phyloP scores from a whole-genome alignment of 2,888 invertebrate genomes.

The Dorcus hopei region DNA sequence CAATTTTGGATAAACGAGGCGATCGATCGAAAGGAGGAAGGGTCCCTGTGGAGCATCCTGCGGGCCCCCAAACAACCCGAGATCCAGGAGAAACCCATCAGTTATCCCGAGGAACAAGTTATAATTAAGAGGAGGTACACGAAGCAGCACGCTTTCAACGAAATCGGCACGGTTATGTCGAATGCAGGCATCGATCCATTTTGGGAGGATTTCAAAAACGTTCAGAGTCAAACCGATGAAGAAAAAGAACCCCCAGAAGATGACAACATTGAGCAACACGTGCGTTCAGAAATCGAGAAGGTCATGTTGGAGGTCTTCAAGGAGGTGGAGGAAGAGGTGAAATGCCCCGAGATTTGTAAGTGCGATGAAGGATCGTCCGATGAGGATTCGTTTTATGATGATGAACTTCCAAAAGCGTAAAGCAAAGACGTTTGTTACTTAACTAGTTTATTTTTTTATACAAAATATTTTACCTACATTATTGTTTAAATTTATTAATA shows the following conservation, averaged over 20 bases:
- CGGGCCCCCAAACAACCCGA: constrained; percentile 3
- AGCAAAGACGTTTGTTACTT: too few relatives aligned
- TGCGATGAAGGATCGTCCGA: not conserved
- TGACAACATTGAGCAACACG: not conserved
- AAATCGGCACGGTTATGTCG: constrained; percentile 15
- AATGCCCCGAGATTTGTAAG: not conserved
- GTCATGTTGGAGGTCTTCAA: not conserved
- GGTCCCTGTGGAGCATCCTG: constrained; percentile 15
- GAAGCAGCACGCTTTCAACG: not conserved
- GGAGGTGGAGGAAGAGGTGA: not conserved
- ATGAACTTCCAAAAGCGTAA: not conserved
- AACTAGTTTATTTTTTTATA: too few relatives aligned
- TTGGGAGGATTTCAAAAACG: constrained; percentile 9
- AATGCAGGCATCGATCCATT: constrained; percentile 10
- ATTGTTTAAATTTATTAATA: too few relatives aligned
- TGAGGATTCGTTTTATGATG: constrained; percentile 8
- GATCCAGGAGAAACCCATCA: constrained; percentile 7
- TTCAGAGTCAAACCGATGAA: constrained; percentile 3
- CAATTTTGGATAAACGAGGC: not conserved
- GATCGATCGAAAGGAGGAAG: constrained; percentile 6
- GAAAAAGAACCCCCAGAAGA: not conserved
- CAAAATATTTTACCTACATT: too few relatives aligned
- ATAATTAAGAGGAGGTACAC: constrained; percentile 3
- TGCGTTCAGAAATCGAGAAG: not conserved
- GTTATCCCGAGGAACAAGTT: constrained; percentile 8